Percentiles rank a stretch among this genome's conserved stretches.
Conservation (phyloP, 2,888 invertebrate genomes). For the Chydorus sphaericus region DNA sequence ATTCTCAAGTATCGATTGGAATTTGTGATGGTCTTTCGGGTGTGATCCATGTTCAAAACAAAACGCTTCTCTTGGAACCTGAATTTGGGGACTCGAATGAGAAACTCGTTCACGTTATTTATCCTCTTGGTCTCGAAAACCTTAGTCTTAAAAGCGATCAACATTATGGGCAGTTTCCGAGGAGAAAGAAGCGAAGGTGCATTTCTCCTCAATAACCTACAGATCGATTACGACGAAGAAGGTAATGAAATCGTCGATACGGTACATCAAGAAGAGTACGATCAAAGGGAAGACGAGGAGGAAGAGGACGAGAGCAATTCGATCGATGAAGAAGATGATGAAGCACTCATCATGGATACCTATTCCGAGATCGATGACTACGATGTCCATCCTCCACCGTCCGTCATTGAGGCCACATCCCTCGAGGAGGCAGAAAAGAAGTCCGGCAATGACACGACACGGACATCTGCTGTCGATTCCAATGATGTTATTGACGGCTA, state of each 20-base stretch:
- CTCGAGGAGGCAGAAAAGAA: constrained; percentile 4
- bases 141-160: constrained; percentile 6
- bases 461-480: background rate
- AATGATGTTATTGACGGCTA: constrained; percentile 4
- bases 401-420: background rate
- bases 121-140: background rate
- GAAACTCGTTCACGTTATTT: background rate
- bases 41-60: constrained; percentile 33
- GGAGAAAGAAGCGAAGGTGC: constrained; percentile 1
- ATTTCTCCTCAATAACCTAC: background rate
- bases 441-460: background rate
- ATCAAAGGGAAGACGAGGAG: background rate
- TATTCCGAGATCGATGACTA: constrained; percentile 14
- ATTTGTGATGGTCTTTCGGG: constrained; percentile 40
- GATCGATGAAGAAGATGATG: constrained; percentile 14
- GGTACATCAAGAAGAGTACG: background rate
- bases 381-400: background rate
- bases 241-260: constrained; percentile 5
- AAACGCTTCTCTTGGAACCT: constrained; percentile 38
- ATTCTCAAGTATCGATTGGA: constrained; percentile 37
- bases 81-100: background rate
- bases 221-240: constrained; percentile 15
- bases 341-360: constrained; percentile 17
- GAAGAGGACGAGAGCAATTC: background rate
- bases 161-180: background rate